A percentile compares a stretch with the other conserved stretches of the same genome.
These are phyloP conservation scores for Neomonachus schauinslandi DNA, from an alignment of 2,113 vertebrate genomes.

Conservation along the genomic window DNA sequence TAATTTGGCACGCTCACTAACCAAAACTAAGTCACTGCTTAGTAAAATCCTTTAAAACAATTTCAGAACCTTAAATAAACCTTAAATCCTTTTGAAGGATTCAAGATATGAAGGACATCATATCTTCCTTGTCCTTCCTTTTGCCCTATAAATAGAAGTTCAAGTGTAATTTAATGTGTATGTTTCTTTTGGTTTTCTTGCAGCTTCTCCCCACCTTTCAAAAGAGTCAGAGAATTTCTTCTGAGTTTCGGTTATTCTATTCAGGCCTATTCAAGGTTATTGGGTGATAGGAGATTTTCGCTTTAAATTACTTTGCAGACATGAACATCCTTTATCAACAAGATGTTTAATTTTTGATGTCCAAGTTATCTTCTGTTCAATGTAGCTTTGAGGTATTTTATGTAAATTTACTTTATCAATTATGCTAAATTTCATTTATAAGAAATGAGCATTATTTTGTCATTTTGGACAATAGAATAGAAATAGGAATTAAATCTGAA, in stretches of 20 bases:
- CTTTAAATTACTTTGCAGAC: slow-evolving; percentile 3
- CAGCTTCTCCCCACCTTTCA: background rate
- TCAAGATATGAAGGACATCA: background rate
- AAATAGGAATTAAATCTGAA: background rate
- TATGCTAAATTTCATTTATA: background rate
- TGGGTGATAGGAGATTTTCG: background rate
- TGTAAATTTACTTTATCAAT: slow-evolving; percentile 26
- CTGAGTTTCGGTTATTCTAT: background rate
- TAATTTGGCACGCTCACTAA: background rate
- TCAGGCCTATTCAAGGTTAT: background rate
- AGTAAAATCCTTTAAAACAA: background rate
- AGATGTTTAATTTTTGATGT: background rate
- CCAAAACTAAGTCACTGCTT: background rate
- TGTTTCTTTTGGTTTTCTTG: slow-evolving; percentile 20
- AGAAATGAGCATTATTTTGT: slow-evolving; percentile 40
- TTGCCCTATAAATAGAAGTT: background rate
- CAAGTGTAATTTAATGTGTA: background rate
- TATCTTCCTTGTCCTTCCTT: background rate
- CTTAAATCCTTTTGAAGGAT: background rate
- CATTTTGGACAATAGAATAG: background rate
- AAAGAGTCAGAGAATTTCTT: slow-evolving; percentile 2
- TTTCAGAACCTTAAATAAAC: background rate
- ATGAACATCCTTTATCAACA: background rate
- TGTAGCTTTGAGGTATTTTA: background rate
- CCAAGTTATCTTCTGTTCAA: background rate